These are phyloP conservation scores for Panagrolaimus sp. DNA, from an alignment of 1,140 invertebrate species.

Conservation along the genomic window DNA sequence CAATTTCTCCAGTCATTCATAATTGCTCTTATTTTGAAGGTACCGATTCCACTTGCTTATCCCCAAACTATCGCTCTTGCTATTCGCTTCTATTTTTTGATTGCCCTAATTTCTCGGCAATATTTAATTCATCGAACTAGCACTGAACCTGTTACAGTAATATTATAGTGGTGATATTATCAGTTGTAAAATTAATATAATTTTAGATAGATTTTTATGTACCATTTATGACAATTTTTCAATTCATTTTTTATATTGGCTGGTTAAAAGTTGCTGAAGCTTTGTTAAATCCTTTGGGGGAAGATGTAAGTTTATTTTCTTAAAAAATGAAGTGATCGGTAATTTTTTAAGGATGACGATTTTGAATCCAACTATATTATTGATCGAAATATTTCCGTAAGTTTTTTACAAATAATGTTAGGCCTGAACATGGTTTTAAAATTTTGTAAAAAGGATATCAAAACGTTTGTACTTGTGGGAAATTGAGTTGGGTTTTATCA, in stretches of 20 bases:
- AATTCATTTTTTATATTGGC: constrained; percentile 46
- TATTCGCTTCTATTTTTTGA: constrained; percentile 48
- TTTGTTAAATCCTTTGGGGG: constrained; percentile 37
- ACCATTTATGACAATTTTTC: constrained; percentile 51
- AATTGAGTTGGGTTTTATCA: too few species aligned
- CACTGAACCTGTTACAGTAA: constrained; percentile 6
- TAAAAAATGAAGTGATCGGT: constrained; percentile 25
- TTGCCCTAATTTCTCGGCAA: constrained; percentile 51
- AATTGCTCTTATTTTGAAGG: constrained; percentile 22
- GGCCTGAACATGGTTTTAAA: background rate
- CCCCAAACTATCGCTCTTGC: constrained; percentile 48
- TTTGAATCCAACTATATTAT: constrained; percentile 53
- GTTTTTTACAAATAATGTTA: background rate
- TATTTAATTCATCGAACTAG: constrained; percentile 34
- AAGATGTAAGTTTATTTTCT: background rate
- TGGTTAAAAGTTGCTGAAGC: constrained; percentile 48
- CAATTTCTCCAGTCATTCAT: background rate
- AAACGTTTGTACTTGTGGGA: too few species aligned
- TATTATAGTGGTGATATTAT: background rate
- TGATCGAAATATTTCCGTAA: constrained; percentile 40
- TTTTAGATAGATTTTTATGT: constrained; percentile 46
- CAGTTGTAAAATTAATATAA: background rate
- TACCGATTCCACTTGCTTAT: constrained; percentile 50
- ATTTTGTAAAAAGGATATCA: too few species aligned
- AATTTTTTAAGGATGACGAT: constrained; percentile 37